These are phyloP conservation scores for Crocallis elinguaria DNA, from an alignment of 2,888 invertebrate species.

Conservation along the genomic window DNA sequence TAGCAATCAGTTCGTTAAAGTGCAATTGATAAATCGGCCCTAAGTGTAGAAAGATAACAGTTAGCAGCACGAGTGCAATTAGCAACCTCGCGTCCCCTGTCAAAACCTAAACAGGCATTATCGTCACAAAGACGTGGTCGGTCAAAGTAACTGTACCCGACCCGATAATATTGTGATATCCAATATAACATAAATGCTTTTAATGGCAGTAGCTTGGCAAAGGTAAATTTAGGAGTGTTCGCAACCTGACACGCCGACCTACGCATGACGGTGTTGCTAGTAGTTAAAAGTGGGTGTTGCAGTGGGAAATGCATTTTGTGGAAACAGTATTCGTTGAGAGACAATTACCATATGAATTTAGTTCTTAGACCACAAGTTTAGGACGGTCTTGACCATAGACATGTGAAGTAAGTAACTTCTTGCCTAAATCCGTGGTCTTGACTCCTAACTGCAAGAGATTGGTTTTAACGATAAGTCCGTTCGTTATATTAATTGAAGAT, in stretches of 20 bases:
- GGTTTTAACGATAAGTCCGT: no score
- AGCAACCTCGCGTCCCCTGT: slow-evolving; percentile 13
- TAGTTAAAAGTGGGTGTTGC: slow-evolving; percentile 36
- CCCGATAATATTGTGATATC: slow-evolving; percentile 74
- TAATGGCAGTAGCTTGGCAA: slow-evolving; percentile 77
- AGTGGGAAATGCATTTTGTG: slow-evolving; percentile 41
- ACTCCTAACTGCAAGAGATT: no score
- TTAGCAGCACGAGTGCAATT: slow-evolving; percentile 11
- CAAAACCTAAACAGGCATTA: slow-evolving; percentile 23
- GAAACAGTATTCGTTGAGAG: slow-evolving; percentile 19
- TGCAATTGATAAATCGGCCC: no score
- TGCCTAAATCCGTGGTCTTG: no score
- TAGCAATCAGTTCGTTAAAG: no score
- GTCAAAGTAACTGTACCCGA: slow-evolving; percentile 52
- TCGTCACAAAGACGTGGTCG: slow-evolving; percentile 33
- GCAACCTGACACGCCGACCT: slow-evolving; percentile 69
- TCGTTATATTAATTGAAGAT: no score
- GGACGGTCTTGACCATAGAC: no score
- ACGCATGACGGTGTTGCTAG: slow-evolving; percentile 61
- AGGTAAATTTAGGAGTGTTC: slow-evolving; percentile 83
- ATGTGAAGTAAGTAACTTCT: no score
- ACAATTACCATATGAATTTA: no score
- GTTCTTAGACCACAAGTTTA: no score
- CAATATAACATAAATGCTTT: slow-evolving; percentile 82
- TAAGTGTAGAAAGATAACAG: no score